Base-by-base conservation (phyloP, 2,888 invertebrate genomes). In the Ophioninae sp. region DNA sequence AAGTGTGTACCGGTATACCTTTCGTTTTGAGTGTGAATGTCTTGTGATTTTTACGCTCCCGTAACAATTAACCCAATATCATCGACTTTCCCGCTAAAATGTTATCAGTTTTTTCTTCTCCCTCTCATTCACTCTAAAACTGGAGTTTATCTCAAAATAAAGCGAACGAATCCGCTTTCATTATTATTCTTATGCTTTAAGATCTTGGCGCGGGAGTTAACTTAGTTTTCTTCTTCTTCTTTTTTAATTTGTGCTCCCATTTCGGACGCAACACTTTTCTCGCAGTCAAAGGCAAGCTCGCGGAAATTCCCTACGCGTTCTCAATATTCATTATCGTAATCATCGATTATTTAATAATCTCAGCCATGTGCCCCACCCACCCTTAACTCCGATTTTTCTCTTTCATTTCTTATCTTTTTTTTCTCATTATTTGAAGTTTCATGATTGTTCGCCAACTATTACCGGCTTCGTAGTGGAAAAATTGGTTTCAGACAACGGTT, bases 21-120 rank as follows among this genome's bases (percentile, higher is more conserved):
- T 74, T 39, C 20, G 10, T 21, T 79, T 85, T 88, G 87, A 85
- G 73, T 85, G 85, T 86, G 79, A 88, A 89, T 90, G 91, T 92
- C 92, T 92, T 92, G 90, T 89, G 91, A 92, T 92, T 92, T 91
- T 89, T 90, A 90, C 91, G 91, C 92, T 90, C 89, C 86, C 89
- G 88, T 92, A 92, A 92, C 92, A 92, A 91, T 89, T 88, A 88
- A 89, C 90, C 91, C 88, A 91, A 90, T 90, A 90, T 89, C 88
- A 87, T 89, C 88, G 67, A 75, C 84, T 88, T 89, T 91, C 89
- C 84, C 73, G 81, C 89, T 85, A 87, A 86, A 87, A 87, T 87
- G 84, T 88, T 84, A 85, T 87, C 86, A 85, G 85, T 85, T 86
- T 86, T 83, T 87, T 84, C 85, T 86, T 87, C 62, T 70, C 17